phyloP scores from a whole-genome alignment of 2,797 vertebrate genomes.

The Periophthalmus magnuspinnatus region DNA sequence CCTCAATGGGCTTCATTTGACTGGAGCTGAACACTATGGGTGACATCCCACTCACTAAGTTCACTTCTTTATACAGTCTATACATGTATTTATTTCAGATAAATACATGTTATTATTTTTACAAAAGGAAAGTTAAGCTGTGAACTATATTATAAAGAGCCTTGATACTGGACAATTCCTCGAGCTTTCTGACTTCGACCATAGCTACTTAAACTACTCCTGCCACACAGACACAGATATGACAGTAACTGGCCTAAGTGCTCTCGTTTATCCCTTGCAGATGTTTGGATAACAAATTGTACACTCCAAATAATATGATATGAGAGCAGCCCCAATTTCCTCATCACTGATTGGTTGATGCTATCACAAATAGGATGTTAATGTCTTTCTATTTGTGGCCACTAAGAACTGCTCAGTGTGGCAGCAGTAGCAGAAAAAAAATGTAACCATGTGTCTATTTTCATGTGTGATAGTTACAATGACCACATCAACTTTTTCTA shows the following conservation, averaged over 20 bases:
- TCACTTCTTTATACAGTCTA: too few species aligned
- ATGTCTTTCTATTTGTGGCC: conserved; percentile 69
- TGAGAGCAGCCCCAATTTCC: conserved; percentile 63
- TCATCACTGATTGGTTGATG: conserved; percentile 59
- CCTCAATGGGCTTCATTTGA: too few species aligned
- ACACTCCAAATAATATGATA: conserved; percentile 40
- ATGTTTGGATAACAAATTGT: conserved; percentile 22
- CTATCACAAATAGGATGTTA: conserved; percentile 62
- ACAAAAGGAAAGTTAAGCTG: too few species aligned
- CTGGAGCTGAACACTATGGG: too few species aligned
- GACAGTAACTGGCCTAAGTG: conserved; percentile 11
- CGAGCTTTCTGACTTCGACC: not conserved
- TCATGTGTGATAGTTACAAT: not conserved
- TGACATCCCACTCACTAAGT: too few species aligned
- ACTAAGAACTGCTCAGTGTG: conserved; percentile 39
- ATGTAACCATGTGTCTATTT: not conserved
- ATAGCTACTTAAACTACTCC: not conserved
- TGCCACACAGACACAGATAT: not conserved
- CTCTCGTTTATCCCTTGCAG: conserved; percentile 30
- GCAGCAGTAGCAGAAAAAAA: not conserved
- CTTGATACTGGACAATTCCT: not conserved
- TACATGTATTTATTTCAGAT: too few species aligned
- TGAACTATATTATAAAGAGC: too few species aligned
- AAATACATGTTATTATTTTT: too few species aligned
- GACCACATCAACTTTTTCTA: not conserved